Evolutionary conservation across 2,113 vertebrate species (phyloP), one percentile per base, ranked within the genome.

Genomic region (Gnathochromis pfefferi): DNA sequence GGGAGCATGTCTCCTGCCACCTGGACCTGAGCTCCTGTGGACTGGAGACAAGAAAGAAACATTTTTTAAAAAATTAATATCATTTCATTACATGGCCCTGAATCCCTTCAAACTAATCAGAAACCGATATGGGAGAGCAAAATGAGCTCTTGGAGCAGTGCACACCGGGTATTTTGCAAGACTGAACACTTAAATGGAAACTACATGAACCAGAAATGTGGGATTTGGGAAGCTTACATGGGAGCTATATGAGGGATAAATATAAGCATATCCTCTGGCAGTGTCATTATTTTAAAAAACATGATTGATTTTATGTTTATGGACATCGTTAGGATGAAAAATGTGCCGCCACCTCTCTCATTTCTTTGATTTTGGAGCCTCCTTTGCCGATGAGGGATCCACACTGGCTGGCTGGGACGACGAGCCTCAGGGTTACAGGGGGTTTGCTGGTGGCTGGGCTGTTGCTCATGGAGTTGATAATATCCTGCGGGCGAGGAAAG

Each of bases 401-500:
- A 0, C 98, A 99, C 95, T 99, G 98, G 85, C 98, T 99, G 35
- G 98, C 98, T 0, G 98, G 98, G 53, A 99, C 98, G 0, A 99
- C 98, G 23, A 99, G 93, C 54, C 98, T 94, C 94, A 99, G 95
- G 0, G 98, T 99, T 51, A 99, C 98, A 0, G 98, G 98, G 5
- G 98, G 98, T 89, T 99, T 99, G 94, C 98, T 99, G 95, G 98
- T 99, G 79, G 98, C 98, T 2, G 98, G 98, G 91, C 98, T 99
- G 96, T 98, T 99, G 96, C 98, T 99, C 99, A 99, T 99, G 54
- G 98, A 99, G 93, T 98, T 99, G 93, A 98, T 98, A 84, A 99
- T 99, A 91, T 99, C 99, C 98, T 99, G 93, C 28, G 70, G 79
- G 10, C 4, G 12, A 40, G 8, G 49, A 57, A 53, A 40, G 65